Conservation (phyloP, 2,797 vertebrate genomes). For the Hippocampus kuda region DNA sequence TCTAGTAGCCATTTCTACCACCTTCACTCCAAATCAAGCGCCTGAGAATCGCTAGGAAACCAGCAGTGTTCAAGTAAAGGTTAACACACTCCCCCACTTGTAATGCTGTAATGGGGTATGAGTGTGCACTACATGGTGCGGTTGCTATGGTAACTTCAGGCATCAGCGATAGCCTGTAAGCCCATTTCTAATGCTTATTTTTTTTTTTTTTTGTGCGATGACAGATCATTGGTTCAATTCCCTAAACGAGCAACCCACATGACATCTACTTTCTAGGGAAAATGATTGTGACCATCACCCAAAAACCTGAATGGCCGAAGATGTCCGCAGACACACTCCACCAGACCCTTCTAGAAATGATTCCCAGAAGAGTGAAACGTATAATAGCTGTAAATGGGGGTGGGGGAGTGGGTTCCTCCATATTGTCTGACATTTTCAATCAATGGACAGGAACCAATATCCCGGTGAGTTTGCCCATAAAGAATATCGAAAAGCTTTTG, state of each 20-base stretch:
- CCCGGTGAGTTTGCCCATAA: too few species aligned
- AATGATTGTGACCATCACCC: background rate
- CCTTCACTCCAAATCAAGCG: conserved; percentile 18
- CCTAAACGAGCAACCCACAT: background rate
- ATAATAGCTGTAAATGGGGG: background rate
- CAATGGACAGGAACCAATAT: too few species aligned
- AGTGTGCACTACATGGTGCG: conserved; percentile 38
- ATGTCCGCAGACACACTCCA: background rate
- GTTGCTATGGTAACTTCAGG: conserved; percentile 56
- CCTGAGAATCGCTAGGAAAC: conserved; percentile 10
- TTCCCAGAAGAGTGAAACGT: background rate
- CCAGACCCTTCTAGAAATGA: background rate
- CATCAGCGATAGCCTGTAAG: conserved; percentile 36
- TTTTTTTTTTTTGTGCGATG: too few species aligned
- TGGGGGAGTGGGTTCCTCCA: too few species aligned
- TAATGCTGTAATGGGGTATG: conserved; percentile 33
- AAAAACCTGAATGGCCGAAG: background rate
- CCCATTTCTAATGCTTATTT: conserved; percentile 6
- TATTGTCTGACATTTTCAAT: background rate
- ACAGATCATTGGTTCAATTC: background rate
- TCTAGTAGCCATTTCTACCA: conserved; percentile 1
- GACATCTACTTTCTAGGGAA: background rate
- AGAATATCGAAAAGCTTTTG: background rate
- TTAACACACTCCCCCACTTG: conserved; percentile 30
- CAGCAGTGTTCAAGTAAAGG: conserved; percentile 19